Base-by-base conservation (phyloP, 2,888 invertebrate genomes). In the Philereme vetulata region DNA sequence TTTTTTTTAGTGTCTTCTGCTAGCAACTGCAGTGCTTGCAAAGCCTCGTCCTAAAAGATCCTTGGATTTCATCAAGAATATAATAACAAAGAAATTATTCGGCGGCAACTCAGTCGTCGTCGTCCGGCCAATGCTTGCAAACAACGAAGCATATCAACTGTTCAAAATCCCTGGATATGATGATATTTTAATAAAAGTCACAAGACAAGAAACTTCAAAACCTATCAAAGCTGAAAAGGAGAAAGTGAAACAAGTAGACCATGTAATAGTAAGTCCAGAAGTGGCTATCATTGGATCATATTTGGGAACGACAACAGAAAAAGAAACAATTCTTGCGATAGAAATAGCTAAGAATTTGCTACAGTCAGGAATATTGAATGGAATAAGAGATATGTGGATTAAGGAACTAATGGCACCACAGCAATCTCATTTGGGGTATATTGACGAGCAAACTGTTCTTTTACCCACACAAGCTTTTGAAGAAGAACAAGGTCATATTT, bases 1-100 rank as follows among this genome's bases (percentile, higher is more conserved):
- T 60, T 61, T 66, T 54, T 66, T 80, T 84, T 78, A 85, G 85
- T 80, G 72, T 48, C 58, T 83, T 46, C 51, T 83, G 33, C 54
- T 84, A 52, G 58, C 72, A 3, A 72, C 65, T n/a, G 35, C 68
- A 38, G 68, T 70, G 45, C 48, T 65, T 44, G 68, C 81, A 58
- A 64, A 64, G 51, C 62, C 43, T 9, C 71, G 74, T 4, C 49
- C 68, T 0, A 81, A 76, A 62, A 71, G 77, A 64, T 65, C 78
- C 46, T 44, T 80, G 0, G 46, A 66, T 4, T 66, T 64, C 40
- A 51, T 80, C 35, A 80, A 72, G 52, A 67, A 75, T 40, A 50
- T 79, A 1, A 53, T 79, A 0, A 21, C 56, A 5, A 53, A 70
- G 0, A 71, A 64, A 34, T 34, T 81, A 6, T 77, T 77, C 9